phyloP scores from a whole-genome alignment of 2,888 invertebrate genomes.

The Rosalia funebris region DNA sequence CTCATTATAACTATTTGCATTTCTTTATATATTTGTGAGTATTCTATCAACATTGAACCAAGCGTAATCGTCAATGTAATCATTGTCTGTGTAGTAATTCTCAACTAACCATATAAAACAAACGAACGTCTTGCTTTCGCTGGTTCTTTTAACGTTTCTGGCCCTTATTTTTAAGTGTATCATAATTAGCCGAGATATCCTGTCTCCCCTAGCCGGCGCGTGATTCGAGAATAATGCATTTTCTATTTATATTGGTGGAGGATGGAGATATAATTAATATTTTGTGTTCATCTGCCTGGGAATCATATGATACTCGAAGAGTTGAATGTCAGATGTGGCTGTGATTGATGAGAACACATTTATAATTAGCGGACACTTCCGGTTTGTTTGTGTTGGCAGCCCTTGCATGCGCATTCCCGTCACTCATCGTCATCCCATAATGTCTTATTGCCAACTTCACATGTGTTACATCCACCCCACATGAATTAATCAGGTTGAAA shows the following conservation, averaged over 20 bases:
- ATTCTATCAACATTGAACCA: too few species aligned
- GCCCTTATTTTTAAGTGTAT: not conserved
- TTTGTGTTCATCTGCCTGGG: constrained; percentile 40
- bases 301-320: constrained; percentile 41
- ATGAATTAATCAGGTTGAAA: constrained; percentile 45
- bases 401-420: constrained; percentile 56
- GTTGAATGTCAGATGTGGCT: constrained; percentile 51
- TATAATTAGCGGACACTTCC: constrained; percentile 66
- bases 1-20: too few species aligned
- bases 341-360: constrained; percentile 65
- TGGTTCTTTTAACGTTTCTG: too few species aligned
- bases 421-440: constrained; percentile 52
- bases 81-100: too few species aligned
- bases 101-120: too few species aligned
- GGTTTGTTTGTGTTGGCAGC: constrained; percentile 63
- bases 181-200: constrained; percentile 14
- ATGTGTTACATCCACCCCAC: constrained; percentile 48
- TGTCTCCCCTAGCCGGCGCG: constrained; percentile 5
- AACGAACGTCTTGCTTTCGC: too few species aligned
- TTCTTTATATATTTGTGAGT: too few species aligned
- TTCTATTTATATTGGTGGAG: constrained; percentile 33
- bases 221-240: constrained; percentile 32
- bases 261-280: constrained; percentile 45
- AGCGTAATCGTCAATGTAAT: too few species aligned
- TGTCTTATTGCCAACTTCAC: constrained; percentile 58